A percentile compares a stretch with the other conserved stretches of the same genome.
Conservation (phyloP, 2,888 invertebrate species). For the Nymphalis urticae region DNA sequence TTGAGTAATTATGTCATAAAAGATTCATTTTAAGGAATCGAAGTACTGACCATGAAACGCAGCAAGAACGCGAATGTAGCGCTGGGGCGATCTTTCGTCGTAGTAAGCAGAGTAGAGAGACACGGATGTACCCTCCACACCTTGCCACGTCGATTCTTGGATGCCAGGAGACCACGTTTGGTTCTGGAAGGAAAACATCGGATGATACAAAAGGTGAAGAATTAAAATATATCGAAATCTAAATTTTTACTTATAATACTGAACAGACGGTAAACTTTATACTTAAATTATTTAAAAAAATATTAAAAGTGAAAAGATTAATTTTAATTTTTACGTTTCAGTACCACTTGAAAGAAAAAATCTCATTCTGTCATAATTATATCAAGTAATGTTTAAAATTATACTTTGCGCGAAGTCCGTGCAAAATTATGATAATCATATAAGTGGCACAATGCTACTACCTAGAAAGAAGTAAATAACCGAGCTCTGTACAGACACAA, state of each 20-base stretch:
- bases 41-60: constrained; percentile 62
- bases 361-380: background rate
- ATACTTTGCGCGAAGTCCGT: constrained; percentile 9
- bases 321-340: background rate
- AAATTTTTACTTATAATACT: too few species aligned
- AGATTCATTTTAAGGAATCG: too few species aligned
- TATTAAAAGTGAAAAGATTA: background rate
- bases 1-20: too few species aligned
- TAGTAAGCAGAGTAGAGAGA: constrained; percentile 80
- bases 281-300: too few species aligned
- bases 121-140: constrained; percentile 64
- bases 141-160: constrained; percentile 62
- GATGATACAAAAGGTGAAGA: background rate
- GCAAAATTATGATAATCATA: constrained; percentile 30
- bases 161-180: constrained; percentile 57
- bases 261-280: too few species aligned
- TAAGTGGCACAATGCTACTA: constrained; percentile 21
- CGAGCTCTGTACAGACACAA: constrained; percentile 1
- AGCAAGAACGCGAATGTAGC: constrained; percentile 68
- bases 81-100: constrained; percentile 71
- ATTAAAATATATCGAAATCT: too few species aligned
- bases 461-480: constrained; percentile 15
- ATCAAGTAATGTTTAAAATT: constrained; percentile 4
- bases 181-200: constrained; percentile 55
- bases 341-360: background rate